Evolutionary conservation across 2,113 vertebrate genomes (phyloP), one percentile per base, ranked within the genome.

Genomic region (Polypterus bichir): DNA sequence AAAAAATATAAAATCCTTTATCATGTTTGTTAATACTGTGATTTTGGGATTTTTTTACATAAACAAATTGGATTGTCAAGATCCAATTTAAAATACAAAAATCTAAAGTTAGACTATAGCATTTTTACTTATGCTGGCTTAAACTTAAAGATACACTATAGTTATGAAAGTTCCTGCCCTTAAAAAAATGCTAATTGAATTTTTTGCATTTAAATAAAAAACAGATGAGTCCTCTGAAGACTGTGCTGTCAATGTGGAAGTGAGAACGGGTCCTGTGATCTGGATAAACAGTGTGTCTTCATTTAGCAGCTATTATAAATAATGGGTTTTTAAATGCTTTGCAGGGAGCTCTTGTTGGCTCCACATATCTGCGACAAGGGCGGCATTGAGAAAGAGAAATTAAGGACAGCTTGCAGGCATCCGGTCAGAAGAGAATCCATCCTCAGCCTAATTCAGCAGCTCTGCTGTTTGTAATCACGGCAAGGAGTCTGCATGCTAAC

Each of bases 181-280:
- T 27, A 27, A 27, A 27, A n/a, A 27, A 27, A 27, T 27, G 27
- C 27, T 27, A 27, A 27, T 27, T 27, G 27, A 27, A 76, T 74
- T 65, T 83, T 87, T 81, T 84, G 69, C 74, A 69, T 82, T 74
- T 73, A 79, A 87, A 88, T 86, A 81, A 80, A 81, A 89, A 83
- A 72, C 87, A 88, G 85, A 86, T 86, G 83, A 83, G 66, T 74
- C 71, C 75, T 65, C 9, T 60, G 76, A 75, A 77, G 79, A 1
- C 57, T 67, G 69, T 69, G 77, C 71, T 67, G 60, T 2, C 65
- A 59, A 76, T 78, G 77, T 74, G 72, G 74, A 71, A 78, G 77
- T 73, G 71, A 82, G 77, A 72, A 64, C 78, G 79, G 77, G 74
- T 82, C 77, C 81, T 74, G 27, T 54, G 7, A 77, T 83, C 79